These are phyloP conservation scores for Pantelozetes paolii DNA, from an alignment of 2,888 invertebrate genomes.

Conservation along the genomic window DNA sequence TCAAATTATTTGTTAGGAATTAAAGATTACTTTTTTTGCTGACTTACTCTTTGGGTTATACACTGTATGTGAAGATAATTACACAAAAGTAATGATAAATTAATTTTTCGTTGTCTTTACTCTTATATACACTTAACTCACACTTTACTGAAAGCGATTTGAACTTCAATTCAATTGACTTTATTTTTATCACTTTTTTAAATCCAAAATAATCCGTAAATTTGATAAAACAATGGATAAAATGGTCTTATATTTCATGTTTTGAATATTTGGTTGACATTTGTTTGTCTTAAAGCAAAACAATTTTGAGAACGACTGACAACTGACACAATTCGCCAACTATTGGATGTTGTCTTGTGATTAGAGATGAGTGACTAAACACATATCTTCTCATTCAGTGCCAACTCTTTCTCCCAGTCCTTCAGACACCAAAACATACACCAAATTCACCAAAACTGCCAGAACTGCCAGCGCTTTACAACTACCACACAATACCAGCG, in stretches of 20 bases:
- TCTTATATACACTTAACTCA: not conserved
- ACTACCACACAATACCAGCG: too few relatives aligned
- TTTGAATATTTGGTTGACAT: slow-evolving; percentile 3
- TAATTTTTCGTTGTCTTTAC: not conserved
- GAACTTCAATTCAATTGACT: not conserved
- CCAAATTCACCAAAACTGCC: not conserved
- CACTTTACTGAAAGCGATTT: not conserved
- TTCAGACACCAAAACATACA: not conserved
- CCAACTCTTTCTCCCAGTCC: not conserved
- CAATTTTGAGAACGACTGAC: not conserved
- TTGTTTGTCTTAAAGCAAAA: not conserved
- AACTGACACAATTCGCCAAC: not conserved
- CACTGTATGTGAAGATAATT: not conserved
- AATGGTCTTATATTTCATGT: too few relatives aligned
- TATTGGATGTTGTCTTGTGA: not conserved
- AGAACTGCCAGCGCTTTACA: not conserved
- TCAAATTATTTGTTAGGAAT: slow-evolving; percentile 5
- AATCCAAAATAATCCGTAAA: too few relatives aligned
- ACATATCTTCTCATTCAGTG: not conserved
- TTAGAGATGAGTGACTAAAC: not conserved
- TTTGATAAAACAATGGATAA: not conserved
- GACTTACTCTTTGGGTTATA: slow-evolving; percentile 17
- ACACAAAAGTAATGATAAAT: not conserved
- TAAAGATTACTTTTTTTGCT: not conserved
- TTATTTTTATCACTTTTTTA: too few relatives aligned